Evolutionary conservation across 2,888 invertebrate species (phyloP).

Genomic region (Thumatha senex): DNA sequence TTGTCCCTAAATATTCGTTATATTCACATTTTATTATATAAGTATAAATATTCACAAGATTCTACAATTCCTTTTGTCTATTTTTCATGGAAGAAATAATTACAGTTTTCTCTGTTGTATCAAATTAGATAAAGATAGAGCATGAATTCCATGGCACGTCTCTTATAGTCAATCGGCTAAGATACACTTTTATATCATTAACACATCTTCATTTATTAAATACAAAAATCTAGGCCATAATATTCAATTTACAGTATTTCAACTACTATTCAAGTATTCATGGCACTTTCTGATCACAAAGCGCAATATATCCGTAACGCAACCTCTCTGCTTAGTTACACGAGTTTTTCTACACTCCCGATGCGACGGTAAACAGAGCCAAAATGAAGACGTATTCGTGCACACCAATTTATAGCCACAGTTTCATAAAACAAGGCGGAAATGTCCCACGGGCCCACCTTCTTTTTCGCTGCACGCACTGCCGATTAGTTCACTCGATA

Average conservation of each 20-base stretch:
- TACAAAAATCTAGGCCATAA: constrained; percentile 32
- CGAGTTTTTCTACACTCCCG: constrained; percentile 40
- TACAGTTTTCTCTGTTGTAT: constrained; percentile 16
- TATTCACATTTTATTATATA: constrained; percentile 65
- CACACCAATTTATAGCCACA: constrained; percentile 42
- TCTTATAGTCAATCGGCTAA: constrained; percentile 17
- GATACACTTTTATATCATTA: constrained; percentile 19
- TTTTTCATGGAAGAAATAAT: constrained; percentile 42
- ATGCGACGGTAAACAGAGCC: constrained; percentile 43
- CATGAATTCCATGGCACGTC: constrained; percentile 16
- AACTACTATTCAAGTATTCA: no score
- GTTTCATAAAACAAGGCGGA: constrained; percentile 36
- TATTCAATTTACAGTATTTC: constrained; percentile 5
- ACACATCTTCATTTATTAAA: constrained; percentile 13
- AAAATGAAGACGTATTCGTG: constrained; percentile 42
- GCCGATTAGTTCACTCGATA: constrained; percentile 18
- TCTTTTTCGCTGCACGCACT: constrained; percentile 39
- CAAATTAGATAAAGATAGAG: constrained; percentile 16
- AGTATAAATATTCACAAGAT: constrained; percentile 57
- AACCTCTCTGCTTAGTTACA: constrained; percentile 32
- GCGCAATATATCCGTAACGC: constrained; percentile 28
- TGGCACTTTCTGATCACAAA: constrained; percentile 29
- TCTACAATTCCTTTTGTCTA: constrained; percentile 56
- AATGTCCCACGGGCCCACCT: constrained; percentile 42
- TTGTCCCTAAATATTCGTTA: constrained; percentile 75